These are phyloP conservation scores for Muscicapa adusta DNA, from an alignment of 2,113 vertebrate genomes.

Conservation along the genomic window DNA sequence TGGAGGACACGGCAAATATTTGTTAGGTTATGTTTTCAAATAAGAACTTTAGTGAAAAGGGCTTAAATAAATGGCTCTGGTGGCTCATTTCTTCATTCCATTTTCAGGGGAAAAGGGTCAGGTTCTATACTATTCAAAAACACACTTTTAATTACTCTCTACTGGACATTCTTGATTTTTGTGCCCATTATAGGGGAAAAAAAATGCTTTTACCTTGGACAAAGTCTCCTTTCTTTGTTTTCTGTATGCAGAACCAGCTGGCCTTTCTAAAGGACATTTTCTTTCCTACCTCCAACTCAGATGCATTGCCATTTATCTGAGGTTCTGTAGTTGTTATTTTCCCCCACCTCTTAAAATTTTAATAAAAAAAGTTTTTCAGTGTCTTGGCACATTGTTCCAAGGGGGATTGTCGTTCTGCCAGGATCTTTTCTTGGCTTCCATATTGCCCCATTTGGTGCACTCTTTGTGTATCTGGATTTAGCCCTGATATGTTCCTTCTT, in stretches of 20 bases:
- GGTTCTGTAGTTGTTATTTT: background rate
- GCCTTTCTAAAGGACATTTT: background rate
- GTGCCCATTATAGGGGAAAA: background rate
- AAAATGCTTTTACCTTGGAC: background rate
- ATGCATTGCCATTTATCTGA: background rate
- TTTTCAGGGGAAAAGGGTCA: background rate
- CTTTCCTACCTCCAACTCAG: background rate
- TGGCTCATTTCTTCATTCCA: background rate
- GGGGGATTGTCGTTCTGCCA: background rate
- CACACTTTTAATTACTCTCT: background rate
- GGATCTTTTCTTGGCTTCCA: constrained; percentile 9
- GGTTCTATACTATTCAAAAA: background rate
- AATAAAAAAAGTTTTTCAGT: background rate
- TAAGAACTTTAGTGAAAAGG: background rate
- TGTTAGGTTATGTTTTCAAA: background rate
- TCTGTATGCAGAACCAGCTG: background rate
- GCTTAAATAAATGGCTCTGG: background rate
- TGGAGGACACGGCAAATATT: background rate
- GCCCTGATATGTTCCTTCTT: background rate
- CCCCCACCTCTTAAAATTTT: background rate
- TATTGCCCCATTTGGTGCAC: background rate
- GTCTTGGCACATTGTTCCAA: background rate
- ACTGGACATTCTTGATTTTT: background rate
- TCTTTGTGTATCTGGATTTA: constrained; percentile 4
- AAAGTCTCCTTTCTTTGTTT: background rate